phyloP scores from a whole-genome alignment of 2,797 vertebrate species.

The Arvicola amphibius region DNA sequence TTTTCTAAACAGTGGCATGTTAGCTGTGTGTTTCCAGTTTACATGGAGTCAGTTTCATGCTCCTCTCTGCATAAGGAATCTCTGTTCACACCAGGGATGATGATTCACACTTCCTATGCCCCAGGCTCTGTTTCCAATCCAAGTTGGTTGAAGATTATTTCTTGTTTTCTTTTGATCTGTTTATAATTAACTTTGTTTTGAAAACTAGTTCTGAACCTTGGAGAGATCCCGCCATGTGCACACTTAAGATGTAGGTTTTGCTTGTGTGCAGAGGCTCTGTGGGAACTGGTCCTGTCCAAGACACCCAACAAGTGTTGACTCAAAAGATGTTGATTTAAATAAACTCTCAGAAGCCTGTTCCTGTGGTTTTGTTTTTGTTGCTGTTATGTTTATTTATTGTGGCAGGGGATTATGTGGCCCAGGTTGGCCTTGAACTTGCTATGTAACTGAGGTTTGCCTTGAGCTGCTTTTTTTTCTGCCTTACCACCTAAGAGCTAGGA shows the following conservation, averaged over 20 bases:
- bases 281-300: not conserved
- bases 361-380: not conserved
- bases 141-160: not conserved
- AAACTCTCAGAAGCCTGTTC: not conserved
- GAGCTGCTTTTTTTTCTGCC: not conserved
- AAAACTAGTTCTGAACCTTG: conserved; percentile 3
- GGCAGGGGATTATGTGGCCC: not conserved
- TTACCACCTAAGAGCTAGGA: not conserved
- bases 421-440: not conserved
- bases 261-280: not conserved
- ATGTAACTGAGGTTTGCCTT: not conserved
- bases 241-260: not conserved
- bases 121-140: not conserved
- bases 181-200: conserved; percentile 39
- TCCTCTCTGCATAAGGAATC: not conserved
- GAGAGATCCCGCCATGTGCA: not conserved
- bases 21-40: not conserved
- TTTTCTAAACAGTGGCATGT: not conserved
- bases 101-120: not conserved
- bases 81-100: not conserved
- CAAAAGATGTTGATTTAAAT: not conserved
- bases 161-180: conserved; percentile 25
- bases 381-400: not conserved
- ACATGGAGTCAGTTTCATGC: not conserved
- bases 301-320: not conserved